phyloP scores from a whole-genome alignment of 1,140 invertebrate species.

The Drosophila pseudoananassae region DNA sequence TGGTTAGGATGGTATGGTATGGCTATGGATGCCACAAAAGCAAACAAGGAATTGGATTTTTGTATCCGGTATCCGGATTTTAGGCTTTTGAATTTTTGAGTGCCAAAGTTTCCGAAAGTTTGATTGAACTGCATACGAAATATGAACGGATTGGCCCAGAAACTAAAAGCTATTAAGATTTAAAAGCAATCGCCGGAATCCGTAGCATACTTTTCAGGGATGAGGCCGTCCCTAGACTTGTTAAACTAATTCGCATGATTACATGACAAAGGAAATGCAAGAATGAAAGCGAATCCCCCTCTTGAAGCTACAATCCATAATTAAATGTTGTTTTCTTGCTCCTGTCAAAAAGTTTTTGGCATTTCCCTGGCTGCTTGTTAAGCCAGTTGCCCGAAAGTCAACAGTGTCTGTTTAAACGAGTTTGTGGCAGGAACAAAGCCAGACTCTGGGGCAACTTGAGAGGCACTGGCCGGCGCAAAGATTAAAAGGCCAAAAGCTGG shows the following conservation, averaged over 20 bases:
- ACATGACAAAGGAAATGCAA: constrained; percentile 14
- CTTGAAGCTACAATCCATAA: constrained; percentile 39
- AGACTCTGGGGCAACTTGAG: constrained; percentile 27
- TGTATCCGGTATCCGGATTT: constrained; percentile 20
- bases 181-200: constrained; percentile 20
- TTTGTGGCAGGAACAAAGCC: constrained; percentile 46
- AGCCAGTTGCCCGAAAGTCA: constrained; percentile 30
- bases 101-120: constrained; percentile 39
- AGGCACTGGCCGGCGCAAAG: constrained; percentile 42
- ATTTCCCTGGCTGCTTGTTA: constrained; percentile 50
- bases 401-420: constrained; percentile 25
- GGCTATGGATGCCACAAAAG: constrained; percentile 22
- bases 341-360: constrained; percentile 25
- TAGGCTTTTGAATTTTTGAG: constrained; percentile 22
- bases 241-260: constrained; percentile 32
- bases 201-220: constrained; percentile 61
- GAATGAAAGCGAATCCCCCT: background rate
- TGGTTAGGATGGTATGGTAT: constrained; percentile 6
- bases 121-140: constrained; percentile 46
- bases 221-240: background rate
- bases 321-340: constrained; percentile 49
- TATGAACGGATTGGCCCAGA: background rate
- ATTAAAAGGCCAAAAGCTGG: constrained; percentile 65
- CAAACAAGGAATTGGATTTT: constrained; percentile 33
- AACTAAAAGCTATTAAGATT: constrained; percentile 23